A percentile compares a stretch with the other conserved stretches of the same genome.
These are phyloP conservation scores for Oryzias javanicus DNA, from an alignment of 2,113 vertebrate genomes.

Conservation along the genomic window DNA sequence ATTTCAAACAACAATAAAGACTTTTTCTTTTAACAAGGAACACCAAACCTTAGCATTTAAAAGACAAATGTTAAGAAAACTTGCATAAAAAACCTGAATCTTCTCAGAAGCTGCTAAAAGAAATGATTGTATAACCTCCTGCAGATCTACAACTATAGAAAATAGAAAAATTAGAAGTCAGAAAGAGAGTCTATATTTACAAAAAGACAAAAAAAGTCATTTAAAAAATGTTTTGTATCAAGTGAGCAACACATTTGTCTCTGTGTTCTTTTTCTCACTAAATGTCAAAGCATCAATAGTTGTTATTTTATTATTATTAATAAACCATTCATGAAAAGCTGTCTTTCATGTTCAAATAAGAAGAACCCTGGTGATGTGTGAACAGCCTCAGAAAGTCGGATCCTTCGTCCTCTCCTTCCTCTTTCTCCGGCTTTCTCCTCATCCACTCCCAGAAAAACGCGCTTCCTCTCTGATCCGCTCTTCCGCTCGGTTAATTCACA, in stretches of 20 bases:
- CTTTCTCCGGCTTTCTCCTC: conserved; percentile 43
- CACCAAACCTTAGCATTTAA: conserved; percentile 11
- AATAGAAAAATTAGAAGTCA: conserved; percentile 40
- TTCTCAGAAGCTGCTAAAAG: conserved; percentile 55
- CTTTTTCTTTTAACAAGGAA: conserved; percentile 19
- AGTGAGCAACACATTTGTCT: conserved; percentile 32
- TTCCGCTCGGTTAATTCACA: conserved; percentile 72
- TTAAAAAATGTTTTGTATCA: conserved; percentile 29
- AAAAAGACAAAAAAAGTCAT: conserved; percentile 38
- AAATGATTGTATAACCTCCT: conserved; percentile 45
- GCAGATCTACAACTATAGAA: conserved; percentile 31
- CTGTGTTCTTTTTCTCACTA: conserved; percentile 35
- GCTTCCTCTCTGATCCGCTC: conserved; percentile 65
- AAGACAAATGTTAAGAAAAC: conserved; percentile 55
- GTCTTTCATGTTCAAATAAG: conserved; percentile 45
- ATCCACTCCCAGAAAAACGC: conserved; percentile 72
- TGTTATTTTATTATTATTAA: conserved; percentile 57
- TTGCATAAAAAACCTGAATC: conserved; percentile 76
- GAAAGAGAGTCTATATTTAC: conserved; percentile 40
- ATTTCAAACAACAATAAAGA: conserved; percentile 29
- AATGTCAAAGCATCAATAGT: conserved; percentile 36
- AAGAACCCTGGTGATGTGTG: conserved; percentile 57
- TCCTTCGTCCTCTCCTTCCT: conserved; percentile 55
- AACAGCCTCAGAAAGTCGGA: conserved; percentile 54
- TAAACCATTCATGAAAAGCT: conserved; percentile 53